phyloP scores from a whole-genome alignment of 1,140 invertebrate species.

The Paraescarpia echinospica region DNA sequence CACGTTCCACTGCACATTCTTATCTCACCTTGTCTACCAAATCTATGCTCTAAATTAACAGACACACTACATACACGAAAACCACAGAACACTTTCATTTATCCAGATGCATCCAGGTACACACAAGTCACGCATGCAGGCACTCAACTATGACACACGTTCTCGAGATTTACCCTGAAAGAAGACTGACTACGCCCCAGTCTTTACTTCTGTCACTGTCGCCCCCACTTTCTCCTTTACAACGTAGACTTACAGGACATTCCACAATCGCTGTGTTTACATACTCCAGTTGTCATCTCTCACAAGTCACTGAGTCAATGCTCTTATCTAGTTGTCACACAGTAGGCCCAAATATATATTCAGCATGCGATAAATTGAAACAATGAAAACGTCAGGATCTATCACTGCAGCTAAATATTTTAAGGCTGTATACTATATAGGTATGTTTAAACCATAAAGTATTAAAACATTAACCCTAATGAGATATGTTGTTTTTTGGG shows the following conservation, averaged over 20 bases:
- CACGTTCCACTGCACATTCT: not conserved
- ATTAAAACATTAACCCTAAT: not conserved
- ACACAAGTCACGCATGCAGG: not conserved
- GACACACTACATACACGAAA: not conserved
- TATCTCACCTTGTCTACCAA: not conserved
- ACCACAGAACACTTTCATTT: not conserved
- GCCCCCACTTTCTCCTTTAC: not conserved
- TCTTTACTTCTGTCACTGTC: not conserved
- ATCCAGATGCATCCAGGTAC: not conserved
- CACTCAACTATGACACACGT: not conserved
- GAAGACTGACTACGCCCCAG: no score
- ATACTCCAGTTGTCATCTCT: not conserved
- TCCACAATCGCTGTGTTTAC: not conserved
- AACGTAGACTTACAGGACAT: not conserved
- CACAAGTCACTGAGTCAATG: not conserved
- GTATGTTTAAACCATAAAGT: not conserved
- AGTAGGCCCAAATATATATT: not conserved
- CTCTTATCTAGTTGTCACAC: not conserved
- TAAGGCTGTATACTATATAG: not conserved
- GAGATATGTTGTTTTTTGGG: no score
- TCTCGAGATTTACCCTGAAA: no score
- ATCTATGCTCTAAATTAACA: not conserved
- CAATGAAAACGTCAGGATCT: not conserved
- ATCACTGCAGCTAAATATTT: not conserved
- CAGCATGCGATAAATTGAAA: not conserved